Conservation (phyloP, 2,888 invertebrate species). For the Dryadula phaetusa region DNA sequence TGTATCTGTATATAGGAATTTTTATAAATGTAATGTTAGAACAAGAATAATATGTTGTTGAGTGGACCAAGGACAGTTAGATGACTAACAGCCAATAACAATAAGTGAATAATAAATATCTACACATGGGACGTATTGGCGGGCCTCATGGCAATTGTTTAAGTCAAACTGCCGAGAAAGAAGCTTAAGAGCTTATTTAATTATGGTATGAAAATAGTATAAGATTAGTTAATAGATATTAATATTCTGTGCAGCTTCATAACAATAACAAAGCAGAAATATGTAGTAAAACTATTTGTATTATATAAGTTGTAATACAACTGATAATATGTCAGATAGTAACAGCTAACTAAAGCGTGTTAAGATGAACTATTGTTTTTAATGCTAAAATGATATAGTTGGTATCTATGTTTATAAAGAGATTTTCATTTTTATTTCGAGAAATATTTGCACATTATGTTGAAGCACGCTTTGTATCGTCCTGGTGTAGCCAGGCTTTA, state of each 20-base stretch:
- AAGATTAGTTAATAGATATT: neutral
- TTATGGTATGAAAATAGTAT: conserved; percentile 5
- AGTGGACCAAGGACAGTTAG: conserved; percentile 21
- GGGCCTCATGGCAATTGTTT: conserved; percentile 16
- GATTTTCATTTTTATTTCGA: no score
- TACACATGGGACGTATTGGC: conserved; percentile 21
- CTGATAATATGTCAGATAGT: conserved; percentile 15
- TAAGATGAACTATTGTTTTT: conserved; percentile 21
- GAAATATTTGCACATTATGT: no score
- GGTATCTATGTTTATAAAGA: neutral
- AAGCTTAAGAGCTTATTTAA: conserved; percentile 19
- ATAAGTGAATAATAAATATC: conserved; percentile 21
- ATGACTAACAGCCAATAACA: conserved; percentile 2
- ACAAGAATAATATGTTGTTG: conserved; percentile 9
- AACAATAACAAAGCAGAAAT: conserved; percentile 12
- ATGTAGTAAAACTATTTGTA: conserved; percentile 9
- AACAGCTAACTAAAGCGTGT: neutral
- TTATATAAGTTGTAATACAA: conserved; percentile 4
- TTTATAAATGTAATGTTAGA: conserved; percentile 5
- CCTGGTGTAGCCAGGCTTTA: no score
- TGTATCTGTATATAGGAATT: neutral
- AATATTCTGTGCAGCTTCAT: neutral
- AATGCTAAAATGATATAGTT: neutral
- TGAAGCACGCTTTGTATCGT: no score
- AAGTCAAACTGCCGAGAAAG: conserved; percentile 14